Evolutionary conservation across 2,113 vertebrate genomes (phyloP).

Genomic region (Antechinus stuartii): DNA sequence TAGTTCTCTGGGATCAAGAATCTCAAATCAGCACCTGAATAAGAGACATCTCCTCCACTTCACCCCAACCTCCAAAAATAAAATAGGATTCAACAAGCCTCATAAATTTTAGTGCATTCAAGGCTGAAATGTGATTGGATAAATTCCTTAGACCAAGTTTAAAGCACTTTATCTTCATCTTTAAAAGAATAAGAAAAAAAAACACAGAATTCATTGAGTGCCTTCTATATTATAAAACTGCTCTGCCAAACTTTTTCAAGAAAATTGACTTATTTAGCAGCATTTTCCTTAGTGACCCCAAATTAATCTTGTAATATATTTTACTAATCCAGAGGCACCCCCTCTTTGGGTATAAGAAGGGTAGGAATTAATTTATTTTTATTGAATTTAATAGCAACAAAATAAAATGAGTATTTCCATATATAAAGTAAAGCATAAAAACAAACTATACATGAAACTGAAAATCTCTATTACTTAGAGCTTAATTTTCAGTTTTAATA

Average conservation of each 20-base stretch:
- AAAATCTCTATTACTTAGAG: neutral
- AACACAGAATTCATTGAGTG: constrained; percentile 32
- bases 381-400: neutral
- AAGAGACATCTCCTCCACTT: neutral
- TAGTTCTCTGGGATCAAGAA: neutral
- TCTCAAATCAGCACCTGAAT: neutral
- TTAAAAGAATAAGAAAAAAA: neutral
- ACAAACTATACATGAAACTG: neutral
- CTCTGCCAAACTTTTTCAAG: constrained; percentile 12
- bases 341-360: neutral
- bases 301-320: neutral
- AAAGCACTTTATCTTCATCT: constrained; percentile 35
- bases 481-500: neutral
- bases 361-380: neutral
- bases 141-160: constrained; percentile 9
- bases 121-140: neutral
- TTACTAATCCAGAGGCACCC: neutral
- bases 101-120: constrained; percentile 8
- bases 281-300: constrained; percentile 1
- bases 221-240: neutral
- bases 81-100: neutral
- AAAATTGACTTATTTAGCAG: neutral
- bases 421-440: neutral
- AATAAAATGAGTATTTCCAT: neutral
- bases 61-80: neutral